A percentile compares a stretch with the other conserved stretches of the same genome.
These are phyloP conservation scores for Lithophane leautieri DNA, from an alignment of 2,888 invertebrate genomes.

Conservation along the genomic window DNA sequence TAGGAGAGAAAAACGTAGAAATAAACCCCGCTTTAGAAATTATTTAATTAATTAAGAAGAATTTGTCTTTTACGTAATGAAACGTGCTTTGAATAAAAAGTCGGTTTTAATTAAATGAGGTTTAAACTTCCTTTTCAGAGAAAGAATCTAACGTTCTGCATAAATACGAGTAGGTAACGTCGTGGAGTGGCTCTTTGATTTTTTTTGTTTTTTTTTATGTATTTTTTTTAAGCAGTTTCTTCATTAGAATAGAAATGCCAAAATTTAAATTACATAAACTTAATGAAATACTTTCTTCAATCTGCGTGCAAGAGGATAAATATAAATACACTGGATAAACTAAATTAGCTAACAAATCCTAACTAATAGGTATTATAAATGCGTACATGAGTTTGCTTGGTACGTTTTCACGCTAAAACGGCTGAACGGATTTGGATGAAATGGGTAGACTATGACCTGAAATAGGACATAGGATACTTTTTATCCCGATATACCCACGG, in stretches of 20 bases:
- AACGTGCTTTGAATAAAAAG: conserved; percentile 77
- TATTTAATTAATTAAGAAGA: conserved; percentile 80
- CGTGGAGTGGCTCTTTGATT: conserved; percentile 29
- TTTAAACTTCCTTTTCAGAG: conserved; percentile 56
- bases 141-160: conserved; percentile 37
- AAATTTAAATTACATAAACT: not conserved
- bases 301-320: not conserved
- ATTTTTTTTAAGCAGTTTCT: conserved; percentile 11
- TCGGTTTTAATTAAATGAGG: conserved; percentile 76
- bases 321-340: too few species aligned
- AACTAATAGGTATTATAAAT: too few species aligned
- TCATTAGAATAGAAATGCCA: not conserved
- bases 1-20: conserved; percentile 70
- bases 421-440: too few species aligned
- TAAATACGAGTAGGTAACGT: conserved; percentile 42
- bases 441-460: too few species aligned
- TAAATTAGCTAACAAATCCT: too few species aligned
- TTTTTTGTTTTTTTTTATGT: too few species aligned
- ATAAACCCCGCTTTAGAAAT: conserved; percentile 72
- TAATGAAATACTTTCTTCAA: not conserved
- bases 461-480: too few species aligned
- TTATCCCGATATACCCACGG: too few species aligned
- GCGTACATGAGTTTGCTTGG: too few species aligned
- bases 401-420: too few species aligned
- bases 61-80: conserved; percentile 78